Conservation (phyloP, 2,888 invertebrate genomes). For the Morinoia aosen region DNA sequence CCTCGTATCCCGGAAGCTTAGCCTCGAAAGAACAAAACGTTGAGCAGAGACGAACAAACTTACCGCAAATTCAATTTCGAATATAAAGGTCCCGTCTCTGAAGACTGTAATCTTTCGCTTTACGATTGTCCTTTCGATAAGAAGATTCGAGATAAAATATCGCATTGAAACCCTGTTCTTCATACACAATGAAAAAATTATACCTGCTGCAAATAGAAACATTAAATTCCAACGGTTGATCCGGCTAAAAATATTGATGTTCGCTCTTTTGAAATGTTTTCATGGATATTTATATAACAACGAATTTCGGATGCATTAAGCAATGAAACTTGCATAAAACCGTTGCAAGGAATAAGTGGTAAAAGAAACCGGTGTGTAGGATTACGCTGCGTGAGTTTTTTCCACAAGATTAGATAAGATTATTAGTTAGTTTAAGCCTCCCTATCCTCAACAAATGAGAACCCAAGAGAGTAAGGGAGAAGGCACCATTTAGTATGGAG, state of each 20-base stretch:
- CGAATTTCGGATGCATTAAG: background rate
- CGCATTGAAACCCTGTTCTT: background rate
- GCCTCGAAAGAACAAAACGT: background rate
- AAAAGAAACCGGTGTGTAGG: no score
- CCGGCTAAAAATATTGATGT: background rate
- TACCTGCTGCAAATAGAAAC: background rate
- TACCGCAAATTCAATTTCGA: background rate
- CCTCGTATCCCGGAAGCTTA: background rate
- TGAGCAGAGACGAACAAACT: background rate
- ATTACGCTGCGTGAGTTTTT: no score
- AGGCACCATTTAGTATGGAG: no score
- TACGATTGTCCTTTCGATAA: background rate
- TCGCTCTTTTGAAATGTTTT: background rate
- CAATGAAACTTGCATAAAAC: no score
- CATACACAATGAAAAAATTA: background rate
- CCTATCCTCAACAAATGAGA: no score
- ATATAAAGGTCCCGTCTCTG: background rate
- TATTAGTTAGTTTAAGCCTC: no score
- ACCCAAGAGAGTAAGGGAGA: no score
- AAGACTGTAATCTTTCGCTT: background rate
- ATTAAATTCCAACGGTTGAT: background rate
- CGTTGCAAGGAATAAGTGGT: no score
- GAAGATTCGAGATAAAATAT: background rate
- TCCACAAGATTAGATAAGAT: no score
- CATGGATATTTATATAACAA: background rate